These are phyloP conservation scores for Anguilla megastoma DNA, from an alignment of 2,797 vertebrate species.

Conservation along the genomic window DNA sequence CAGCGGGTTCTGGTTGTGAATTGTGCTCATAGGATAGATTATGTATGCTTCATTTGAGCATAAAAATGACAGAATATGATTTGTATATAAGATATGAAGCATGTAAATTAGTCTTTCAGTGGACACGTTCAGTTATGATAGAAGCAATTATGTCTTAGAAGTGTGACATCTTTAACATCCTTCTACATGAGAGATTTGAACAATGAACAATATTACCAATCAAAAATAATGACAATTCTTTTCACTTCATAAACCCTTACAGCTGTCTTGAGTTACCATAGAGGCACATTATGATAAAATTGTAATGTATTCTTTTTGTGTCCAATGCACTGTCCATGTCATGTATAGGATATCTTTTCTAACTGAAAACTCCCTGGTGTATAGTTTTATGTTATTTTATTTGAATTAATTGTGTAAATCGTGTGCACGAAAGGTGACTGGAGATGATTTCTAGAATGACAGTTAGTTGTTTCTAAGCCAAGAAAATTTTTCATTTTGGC, in stretches of 20 bases:
- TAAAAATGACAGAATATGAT: not conserved
- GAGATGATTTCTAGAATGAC: not conserved
- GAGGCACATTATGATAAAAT: not conserved
- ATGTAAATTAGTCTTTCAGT: not conserved
- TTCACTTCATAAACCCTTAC: no score
- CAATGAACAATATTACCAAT: no score
- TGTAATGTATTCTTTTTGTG: not conserved
- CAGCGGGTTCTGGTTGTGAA: not conserved
- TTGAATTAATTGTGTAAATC: not conserved
- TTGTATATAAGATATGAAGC: not conserved
- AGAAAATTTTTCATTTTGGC: not conserved
- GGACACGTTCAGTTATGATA: not conserved
- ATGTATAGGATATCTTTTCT: not conserved
- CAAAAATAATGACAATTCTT: not conserved
- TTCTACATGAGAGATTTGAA: no score
- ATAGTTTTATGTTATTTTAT: not conserved
- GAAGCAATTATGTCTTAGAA: no score
- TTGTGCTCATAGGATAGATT: not conserved
- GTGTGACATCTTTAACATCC: no score
- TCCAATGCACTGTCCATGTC: not conserved
- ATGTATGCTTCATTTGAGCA: not conserved
- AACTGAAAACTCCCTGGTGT: not conserved
- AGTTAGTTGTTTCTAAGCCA: not conserved
- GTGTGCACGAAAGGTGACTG: not conserved
- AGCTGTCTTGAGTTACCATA: not conserved